Percentiles rank a stretch among this genome's conserved stretches.
These are phyloP conservation scores for Palythoa heliodiscus DNA, from an alignment of 92 coral and sea anemone genomes.

Conservation along the genomic window DNA sequence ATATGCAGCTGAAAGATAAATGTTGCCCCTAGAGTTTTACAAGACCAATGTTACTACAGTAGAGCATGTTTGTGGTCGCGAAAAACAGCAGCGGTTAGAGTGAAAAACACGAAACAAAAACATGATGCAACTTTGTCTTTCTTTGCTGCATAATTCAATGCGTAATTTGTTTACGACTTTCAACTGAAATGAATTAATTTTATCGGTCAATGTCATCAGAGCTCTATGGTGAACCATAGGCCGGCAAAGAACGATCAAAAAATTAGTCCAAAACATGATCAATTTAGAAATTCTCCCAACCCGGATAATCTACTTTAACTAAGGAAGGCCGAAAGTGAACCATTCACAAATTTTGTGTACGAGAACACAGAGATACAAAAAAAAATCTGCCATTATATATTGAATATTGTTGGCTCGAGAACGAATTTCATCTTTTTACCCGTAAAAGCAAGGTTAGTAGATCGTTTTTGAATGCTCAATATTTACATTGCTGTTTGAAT, in stretches of 20 bases:
- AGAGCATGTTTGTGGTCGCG: background rate
- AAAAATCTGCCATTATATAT: background rate
- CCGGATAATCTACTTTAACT: background rate
- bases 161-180: slow-evolving; percentile 24
- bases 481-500: background rate
- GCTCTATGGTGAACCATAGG: slow-evolving; percentile 23
- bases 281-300: slow-evolving; percentile 24
- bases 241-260: slow-evolving; percentile 25
- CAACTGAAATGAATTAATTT: slow-evolving; percentile 15
- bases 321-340: background rate
- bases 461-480: background rate
- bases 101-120: background rate
- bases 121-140: background rate
- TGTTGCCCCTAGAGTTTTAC: background rate
- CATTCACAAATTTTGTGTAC: slow-evolving; percentile 4
- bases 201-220: slow-evolving; percentile 36
- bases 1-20: background rate
- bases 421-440: background rate
- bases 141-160: slow-evolving; percentile 1
- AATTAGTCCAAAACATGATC: slow-evolving; percentile 28
- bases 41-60: background rate
- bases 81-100: background rate
- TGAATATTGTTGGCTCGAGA: background rate
- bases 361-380: background rate
- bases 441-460: background rate